Evolutionary conservation across 1,140 invertebrate species (phyloP).

Genomic region (Olivierus martensii): DNA sequence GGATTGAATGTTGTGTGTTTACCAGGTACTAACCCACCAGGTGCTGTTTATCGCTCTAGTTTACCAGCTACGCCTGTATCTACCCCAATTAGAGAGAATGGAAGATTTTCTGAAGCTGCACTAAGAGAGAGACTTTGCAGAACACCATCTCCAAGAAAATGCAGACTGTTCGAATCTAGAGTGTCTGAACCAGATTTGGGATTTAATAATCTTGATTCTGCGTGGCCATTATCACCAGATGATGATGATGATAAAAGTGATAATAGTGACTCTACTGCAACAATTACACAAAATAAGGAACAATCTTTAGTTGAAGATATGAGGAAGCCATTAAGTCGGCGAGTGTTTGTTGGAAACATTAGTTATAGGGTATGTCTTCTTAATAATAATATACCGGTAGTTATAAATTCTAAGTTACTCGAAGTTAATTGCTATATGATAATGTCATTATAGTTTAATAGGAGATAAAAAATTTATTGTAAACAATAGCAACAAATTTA

Average conservation of each 20-base stretch:
- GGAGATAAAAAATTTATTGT: too few relatives aligned
- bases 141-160: constrained; percentile 24
- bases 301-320: background rate
- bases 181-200: constrained; percentile 14
- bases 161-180: constrained; percentile 18
- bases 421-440: too few relatives aligned
- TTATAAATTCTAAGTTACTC: too few relatives aligned
- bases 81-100: constrained; percentile 21
- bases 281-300: constrained; percentile 4
- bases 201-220: constrained; percentile 11
- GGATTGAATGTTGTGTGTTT: constrained; percentile 23
- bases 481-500: too few relatives aligned
- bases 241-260: constrained; percentile 14
- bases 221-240: constrained; percentile 14
- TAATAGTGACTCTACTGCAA: constrained; percentile 5
- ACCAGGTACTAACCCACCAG: constrained; percentile 17
- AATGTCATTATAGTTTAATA: too few relatives aligned
- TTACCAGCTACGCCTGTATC: constrained; percentile 27
- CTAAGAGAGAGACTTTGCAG: constrained; percentile 21
- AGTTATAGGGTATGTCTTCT: constrained; percentile 3
- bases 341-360: constrained; percentile 18
- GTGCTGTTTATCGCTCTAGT: constrained; percentile 24
- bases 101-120: constrained; percentile 22
- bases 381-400: too few relatives aligned
- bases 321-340: background rate